phyloP scores from a whole-genome alignment of 2,888 invertebrate species.

The Tupiocoris notatus region DNA sequence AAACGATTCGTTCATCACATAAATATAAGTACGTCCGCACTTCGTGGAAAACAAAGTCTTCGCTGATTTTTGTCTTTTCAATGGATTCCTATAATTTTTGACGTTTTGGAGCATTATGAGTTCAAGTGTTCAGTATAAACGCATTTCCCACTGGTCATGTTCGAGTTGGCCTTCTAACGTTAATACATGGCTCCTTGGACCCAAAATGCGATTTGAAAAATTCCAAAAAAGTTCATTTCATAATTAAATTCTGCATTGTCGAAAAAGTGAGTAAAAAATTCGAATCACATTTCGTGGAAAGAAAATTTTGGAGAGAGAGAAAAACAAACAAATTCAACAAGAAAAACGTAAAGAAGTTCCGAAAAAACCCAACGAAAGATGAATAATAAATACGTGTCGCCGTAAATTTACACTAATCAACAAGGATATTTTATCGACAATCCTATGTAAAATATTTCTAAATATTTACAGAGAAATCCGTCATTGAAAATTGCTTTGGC shows the following conservation, averaged over 20 bases:
- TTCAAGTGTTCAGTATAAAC: conserved; percentile 18
- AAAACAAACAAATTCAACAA: background rate
- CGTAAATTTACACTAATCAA: background rate
- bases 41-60: too few relatives aligned
- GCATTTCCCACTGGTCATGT: background rate
- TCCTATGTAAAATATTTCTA: background rate
- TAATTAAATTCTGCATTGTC: too few relatives aligned
- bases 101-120: conserved; percentile 19
- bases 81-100: too few relatives aligned
- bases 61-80: too few relatives aligned
- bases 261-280: too few relatives aligned
- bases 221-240: too few relatives aligned
- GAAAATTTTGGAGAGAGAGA: too few relatives aligned
- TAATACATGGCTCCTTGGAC: conserved; percentile 17
- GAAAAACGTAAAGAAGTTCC: background rate
- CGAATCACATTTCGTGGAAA: too few relatives aligned
- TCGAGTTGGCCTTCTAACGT: too few relatives aligned
- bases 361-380: background rate
- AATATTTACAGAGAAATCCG: background rate
- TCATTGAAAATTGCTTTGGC: conserved; percentile 36
- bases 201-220: conserved; percentile 7
- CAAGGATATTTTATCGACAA: background rate
- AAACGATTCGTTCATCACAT: too few relatives aligned
- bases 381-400: background rate
- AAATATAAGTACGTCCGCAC: too few relatives aligned